phyloP scores from a whole-genome alignment of 2,888 invertebrate species.

The Pristionchus fissidentatus region DNA sequence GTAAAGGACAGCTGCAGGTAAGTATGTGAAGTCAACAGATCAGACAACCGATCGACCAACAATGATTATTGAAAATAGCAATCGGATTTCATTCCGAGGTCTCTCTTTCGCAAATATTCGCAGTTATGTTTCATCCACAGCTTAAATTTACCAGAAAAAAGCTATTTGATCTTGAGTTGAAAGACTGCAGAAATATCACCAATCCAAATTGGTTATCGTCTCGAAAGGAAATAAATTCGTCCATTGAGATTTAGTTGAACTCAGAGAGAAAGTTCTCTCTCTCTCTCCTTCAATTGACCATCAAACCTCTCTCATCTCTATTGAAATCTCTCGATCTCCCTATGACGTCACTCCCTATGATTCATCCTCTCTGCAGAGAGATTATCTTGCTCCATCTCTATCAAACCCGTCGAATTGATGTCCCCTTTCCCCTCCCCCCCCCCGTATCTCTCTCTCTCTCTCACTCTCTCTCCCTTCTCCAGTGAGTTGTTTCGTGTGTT shows the following conservation, averaged over 20 bases:
- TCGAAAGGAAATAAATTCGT: too few species aligned
- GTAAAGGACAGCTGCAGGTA: conserved; percentile 15
- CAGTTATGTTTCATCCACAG: too few species aligned
- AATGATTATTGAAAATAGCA: too few species aligned
- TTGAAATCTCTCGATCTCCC: conserved; percentile 9
- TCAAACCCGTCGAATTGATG: conserved; percentile 40
- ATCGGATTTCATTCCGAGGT: too few species aligned
- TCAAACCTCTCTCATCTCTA: background rate
- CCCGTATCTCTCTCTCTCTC: background rate
- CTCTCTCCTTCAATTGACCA: background rate
- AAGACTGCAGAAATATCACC: too few species aligned
- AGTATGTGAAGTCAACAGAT: too few species aligned
- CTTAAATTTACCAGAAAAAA: too few species aligned
- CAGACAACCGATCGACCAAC: too few species aligned
- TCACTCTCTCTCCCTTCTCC: background rate
- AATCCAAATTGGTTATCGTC: too few species aligned
- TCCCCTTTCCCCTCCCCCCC: conserved; percentile 5
- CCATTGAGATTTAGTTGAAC: background rate
- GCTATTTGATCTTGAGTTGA: too few species aligned
- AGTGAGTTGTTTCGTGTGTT: conserved; percentile 44
- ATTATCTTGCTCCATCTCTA: conserved; percentile 43
- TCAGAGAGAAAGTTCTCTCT: background rate
- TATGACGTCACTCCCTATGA: conserved; percentile 2
- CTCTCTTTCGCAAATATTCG: too few species aligned
- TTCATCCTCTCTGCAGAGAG: conserved; percentile 7